Evolutionary conservation across 2,888 invertebrate species (phyloP), one percentile per base, ranked within the genome.

Genomic region (Gari tellinella): DNA sequence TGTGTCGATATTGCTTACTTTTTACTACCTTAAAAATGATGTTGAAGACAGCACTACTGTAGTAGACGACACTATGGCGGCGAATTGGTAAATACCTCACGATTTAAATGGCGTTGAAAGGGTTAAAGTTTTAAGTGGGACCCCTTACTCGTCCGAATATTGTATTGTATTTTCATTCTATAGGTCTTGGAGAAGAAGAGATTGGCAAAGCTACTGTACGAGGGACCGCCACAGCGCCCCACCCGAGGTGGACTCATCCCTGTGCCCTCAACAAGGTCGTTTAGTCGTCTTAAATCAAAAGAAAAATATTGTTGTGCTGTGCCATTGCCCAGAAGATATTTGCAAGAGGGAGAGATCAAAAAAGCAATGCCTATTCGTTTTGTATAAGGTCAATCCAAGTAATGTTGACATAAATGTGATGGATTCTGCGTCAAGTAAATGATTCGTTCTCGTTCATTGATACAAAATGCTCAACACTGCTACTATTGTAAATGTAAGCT

Each of bases 181-280:
- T 37, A 75, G 79, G 65, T 72, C 72, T 21, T 72, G 65, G 81
- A 83, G 64, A 80, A 83, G 84, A 83, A 83, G 79, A 76, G 82
- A 72, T 31, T 86, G 82, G 86, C 79, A 73, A 57, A 83, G 75
- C 52, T 75, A 63, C 51, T 69, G 72, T 7, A 41, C 72, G 45
- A 56, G 58, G 26, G 49, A 56, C 52, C 55, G 46, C 62, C 63
- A 56, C 45, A 14, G 43, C 51, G 58, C 61, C 43, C 65, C n/a
- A 1, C 57, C 56, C 37, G 56, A 55, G n/a, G 55, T 17, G 21
- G 48, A 46, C 19, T 21, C 41, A 14, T 46, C 45, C 57, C 43
- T 45, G 10, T 51, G 45, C 37, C 43, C 45, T 48, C 51, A 56
- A 26, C 53, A 52, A 49, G 56, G 58, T 17, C 61, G 49, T 37